A percentile compares a stretch with the other conserved stretches of the same genome.
These are phyloP conservation scores for Acipenser transmontanus DNA, from an alignment of 2,797 vertebrate genomes.

Conservation along the genomic window DNA sequence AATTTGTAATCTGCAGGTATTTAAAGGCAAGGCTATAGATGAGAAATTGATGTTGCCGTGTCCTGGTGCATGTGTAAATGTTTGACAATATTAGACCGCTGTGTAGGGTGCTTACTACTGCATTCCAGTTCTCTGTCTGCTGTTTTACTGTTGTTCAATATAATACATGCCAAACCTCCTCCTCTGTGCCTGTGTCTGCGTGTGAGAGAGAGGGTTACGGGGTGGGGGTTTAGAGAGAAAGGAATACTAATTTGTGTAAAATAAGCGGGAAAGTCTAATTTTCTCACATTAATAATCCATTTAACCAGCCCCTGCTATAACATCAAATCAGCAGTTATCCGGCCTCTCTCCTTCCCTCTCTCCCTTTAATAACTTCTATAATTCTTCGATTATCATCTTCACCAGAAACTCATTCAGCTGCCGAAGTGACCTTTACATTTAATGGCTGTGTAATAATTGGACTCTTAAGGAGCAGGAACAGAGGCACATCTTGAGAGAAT, in stretches of 20 bases:
- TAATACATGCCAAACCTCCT: too few species aligned
- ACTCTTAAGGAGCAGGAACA: conserved; percentile 32
- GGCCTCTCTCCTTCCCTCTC: conserved; percentile 26
- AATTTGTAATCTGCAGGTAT: too few species aligned
- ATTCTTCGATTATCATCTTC: conserved; percentile 42
- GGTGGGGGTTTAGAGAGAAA: conserved; percentile 21
- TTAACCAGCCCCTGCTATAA: conserved; percentile 24
- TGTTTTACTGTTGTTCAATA: neutral
- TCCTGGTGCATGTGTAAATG: too few species aligned
- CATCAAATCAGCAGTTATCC: conserved; percentile 22
- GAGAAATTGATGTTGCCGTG: too few species aligned
- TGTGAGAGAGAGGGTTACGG: conserved; percentile 13
- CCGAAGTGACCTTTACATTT: conserved; percentile 43
- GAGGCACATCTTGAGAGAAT: conserved; percentile 17
- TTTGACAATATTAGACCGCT: too few species aligned
- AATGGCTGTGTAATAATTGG: conserved; percentile 36
- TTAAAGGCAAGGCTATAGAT: too few species aligned
- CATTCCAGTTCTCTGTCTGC: conserved; percentile 16
- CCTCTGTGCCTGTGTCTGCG: neutral
- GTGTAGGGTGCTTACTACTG: too few species aligned
- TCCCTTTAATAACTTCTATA: conserved; percentile 43
- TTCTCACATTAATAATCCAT: conserved; percentile 24
- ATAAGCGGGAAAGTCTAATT: conserved; percentile 19
- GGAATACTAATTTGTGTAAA: conserved; percentile 28
- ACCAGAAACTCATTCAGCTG: conserved; percentile 41